A percentile compares a stretch with the other conserved stretches of the same genome.
phyloP scores from a whole-genome alignment of 2,888 invertebrate species.

The Protula sp. region DNA sequence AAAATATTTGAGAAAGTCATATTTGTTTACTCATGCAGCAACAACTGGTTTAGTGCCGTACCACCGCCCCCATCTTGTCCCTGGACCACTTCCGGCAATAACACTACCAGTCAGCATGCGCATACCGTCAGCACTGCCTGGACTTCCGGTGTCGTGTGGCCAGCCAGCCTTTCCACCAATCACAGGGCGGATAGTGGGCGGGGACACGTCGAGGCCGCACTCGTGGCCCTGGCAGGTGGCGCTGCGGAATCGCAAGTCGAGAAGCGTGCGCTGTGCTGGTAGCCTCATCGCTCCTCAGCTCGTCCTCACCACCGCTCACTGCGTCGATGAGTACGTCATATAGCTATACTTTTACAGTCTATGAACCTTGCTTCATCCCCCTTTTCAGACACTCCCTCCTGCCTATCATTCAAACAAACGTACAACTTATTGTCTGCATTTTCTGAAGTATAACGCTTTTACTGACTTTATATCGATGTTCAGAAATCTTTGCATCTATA shows the following conservation, averaged over 20 bases:
- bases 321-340: conserved; percentile 24
- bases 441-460: too few relatives aligned
- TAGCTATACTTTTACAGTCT: neutral
- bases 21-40: too few relatives aligned
- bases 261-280: conserved; percentile 23
- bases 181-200: conserved; percentile 24
- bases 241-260: conserved; percentile 19
- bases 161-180: conserved; percentile 15
- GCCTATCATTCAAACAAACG: too few relatives aligned
- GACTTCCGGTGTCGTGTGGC: conserved; percentile 13
- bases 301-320: conserved; percentile 26
- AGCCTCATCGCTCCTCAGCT: conserved; percentile 19
- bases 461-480: too few relatives aligned
- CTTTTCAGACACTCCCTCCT: too few relatives aligned
- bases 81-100: neutral
- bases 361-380: too few relatives aligned
- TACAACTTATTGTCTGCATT: too few relatives aligned
- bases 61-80: neutral
- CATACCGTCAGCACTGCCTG: neutral
- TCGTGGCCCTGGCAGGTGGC: conserved; percentile 28
- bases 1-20: too few relatives aligned
- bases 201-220: conserved; percentile 20
- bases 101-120: conserved; percentile 1
- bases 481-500: too few relatives aligned
- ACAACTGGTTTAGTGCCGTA: neutral